Conservation (phyloP, 1,140 invertebrate species). For the Euwallacea similis region DNA sequence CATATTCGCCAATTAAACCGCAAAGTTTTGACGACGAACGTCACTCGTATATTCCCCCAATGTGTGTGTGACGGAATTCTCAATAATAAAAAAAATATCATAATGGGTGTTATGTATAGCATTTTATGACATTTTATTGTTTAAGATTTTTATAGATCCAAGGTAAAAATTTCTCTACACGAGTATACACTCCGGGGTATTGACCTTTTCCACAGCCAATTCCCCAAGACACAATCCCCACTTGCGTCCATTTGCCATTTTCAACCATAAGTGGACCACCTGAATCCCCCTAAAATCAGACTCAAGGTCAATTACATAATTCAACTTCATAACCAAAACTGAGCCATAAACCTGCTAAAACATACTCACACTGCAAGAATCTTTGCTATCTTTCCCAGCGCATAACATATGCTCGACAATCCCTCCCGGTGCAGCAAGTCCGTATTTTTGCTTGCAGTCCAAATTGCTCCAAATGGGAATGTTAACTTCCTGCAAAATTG, state of each 20-base stretch:
- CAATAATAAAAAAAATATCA: too few species aligned
- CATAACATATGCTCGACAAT: conserved; percentile 87
- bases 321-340: neutral
- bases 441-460: conserved; percentile 79
- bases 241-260: conserved; percentile 76
- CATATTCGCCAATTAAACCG: too few species aligned
- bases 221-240: conserved; percentile 92
- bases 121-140: conserved; percentile 40
- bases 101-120: too few species aligned
- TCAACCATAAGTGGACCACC: conserved; percentile 87
- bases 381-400: conserved; percentile 77
- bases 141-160: conserved; percentile 78
- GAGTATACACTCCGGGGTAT: conserved; percentile 85
- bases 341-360: neutral
- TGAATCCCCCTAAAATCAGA: conserved; percentile 77
- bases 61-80: too few species aligned
- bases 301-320: neutral
- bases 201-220: conserved; percentile 89
- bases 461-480: conserved; percentile 82
- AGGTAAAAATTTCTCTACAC: conserved; percentile 73
- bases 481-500: conserved; percentile 78
- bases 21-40: too few species aligned
- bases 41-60: too few species aligned
- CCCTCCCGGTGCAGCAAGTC: conserved; percentile 80
- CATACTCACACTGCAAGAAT: conserved; percentile 80